Evolutionary conservation across 92 coral and sea anemone genomes (phyloP).

Genomic region (Zoanthus sociatus): DNA sequence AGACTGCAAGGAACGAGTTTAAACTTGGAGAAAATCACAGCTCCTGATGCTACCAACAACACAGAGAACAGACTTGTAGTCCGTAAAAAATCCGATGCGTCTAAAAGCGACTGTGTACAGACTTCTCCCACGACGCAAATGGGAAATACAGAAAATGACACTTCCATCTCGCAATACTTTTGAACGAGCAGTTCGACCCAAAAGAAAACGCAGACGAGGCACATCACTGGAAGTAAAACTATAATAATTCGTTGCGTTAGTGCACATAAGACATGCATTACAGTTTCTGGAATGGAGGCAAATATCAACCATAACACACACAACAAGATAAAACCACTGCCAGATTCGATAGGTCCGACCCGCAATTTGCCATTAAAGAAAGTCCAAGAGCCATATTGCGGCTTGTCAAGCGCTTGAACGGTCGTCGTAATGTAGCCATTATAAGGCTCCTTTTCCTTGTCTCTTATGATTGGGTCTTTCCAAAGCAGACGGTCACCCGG

Average conservation of each 20-base stretch:
- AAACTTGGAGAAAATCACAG: conserved; percentile 80
- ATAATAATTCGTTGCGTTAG: conserved; percentile 78
- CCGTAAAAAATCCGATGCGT: conserved; percentile 89
- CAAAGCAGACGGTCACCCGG: conserved; percentile 71
- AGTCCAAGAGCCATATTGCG: conserved; percentile 77
- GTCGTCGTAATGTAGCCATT: conserved; percentile 96
- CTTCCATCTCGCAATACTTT: conserved; percentile 90
- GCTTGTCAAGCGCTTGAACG: conserved; percentile 92
- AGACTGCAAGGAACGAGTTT: conserved; percentile 81
- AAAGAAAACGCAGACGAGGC: conserved; percentile 93
- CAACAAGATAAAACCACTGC: conserved; percentile 78
- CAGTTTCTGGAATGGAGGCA: conserved; percentile 90
- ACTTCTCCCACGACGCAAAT: conserved; percentile 93
- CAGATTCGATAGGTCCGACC: conserved; percentile 92
- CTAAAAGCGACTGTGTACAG: conserved; percentile 88
- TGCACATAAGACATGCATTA: conserved; percentile 81
- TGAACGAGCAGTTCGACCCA: conserved; percentile 98
- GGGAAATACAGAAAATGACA: conserved; percentile 91
- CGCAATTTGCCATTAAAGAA: conserved; percentile 83
- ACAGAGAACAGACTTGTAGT: conserved; percentile 87
- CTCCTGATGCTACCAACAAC: conserved; percentile 76
- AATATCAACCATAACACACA: conserved; percentile 89
- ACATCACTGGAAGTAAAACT: conserved; percentile 81
- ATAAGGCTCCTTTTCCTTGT: conserved; percentile 92
- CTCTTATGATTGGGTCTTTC: conserved; percentile 72